Evolutionary conservation across 2,888 invertebrate species (phyloP), one percentile per base, ranked within the genome.

Genomic region (Cantharis lateralis): DNA sequence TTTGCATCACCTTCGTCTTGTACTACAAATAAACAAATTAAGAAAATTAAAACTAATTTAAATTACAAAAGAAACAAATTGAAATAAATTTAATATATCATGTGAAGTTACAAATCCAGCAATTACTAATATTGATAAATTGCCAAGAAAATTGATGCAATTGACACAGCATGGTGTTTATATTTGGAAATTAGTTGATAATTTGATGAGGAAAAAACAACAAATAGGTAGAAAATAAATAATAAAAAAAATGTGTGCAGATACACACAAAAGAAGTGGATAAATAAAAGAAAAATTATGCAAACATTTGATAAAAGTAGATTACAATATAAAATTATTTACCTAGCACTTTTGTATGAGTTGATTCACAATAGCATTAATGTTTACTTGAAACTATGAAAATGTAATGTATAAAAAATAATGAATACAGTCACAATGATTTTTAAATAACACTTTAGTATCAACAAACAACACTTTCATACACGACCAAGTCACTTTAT

Each of bases 281-380:
- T n/a, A 48, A 48, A 48, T 48, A 48, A 48, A n/a, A 48, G 2
- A n/a, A 48, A 48, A n/a, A 48, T 48, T n/a, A n/a, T 48, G 5
- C 48, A 48, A 48, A n/a, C 48, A n/a, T 48, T 48, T n/a, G 2
- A 48, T 48, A 48, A n/a, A n/a, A 48, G 48, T n/a, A 7, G 48
- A 48, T n/a, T n/a, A 48, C 1, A 48, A n/a, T 48, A 48, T 48
- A 48, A 48, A 66, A 64, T 20, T 20, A n/a, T 24, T 66, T 66
- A 66, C 64, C 64, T 66, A 18, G n/a, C 48, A 48, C 48, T 48
- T 48, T 79, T n/a, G n/a, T n/a, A 48, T 78, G 80, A 80, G 79
- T 78, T 63, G 71, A 77, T 72, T 71, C 72, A 70, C 75, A 78
- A 71, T 70, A 71, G 62, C 61, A 72, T 76, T 70, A 26, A 68